A percentile compares a stretch with the other conserved stretches of the same genome.
phyloP scores from a whole-genome alignment of 2,888 invertebrate genomes.

The Xestia sexstrigata region DNA sequence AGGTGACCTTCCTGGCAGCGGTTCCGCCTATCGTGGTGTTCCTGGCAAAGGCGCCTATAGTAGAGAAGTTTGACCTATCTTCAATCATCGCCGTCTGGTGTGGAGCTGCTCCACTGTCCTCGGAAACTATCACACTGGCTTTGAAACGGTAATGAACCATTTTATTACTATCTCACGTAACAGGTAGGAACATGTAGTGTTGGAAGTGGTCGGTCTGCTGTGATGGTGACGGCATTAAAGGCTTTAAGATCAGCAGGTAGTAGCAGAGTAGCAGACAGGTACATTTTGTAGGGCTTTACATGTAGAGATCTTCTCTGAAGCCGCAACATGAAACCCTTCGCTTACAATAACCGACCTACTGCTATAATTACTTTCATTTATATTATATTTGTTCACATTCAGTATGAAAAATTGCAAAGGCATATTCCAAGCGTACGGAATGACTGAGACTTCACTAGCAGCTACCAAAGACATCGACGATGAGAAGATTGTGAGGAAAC shows the following conservation, averaged over 20 bases:
- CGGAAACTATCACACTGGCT: conserved; percentile 75
- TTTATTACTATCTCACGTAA: not conserved
- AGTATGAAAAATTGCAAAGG: conserved; percentile 81
- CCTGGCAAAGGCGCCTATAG: conserved; percentile 77
- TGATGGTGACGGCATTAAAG: no score
- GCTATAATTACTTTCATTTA: not conserved
- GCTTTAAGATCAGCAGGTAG: not conserved
- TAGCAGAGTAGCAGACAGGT: no score
- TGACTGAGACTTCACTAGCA: conserved; percentile 82
- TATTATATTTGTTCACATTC: conserved; percentile 2
- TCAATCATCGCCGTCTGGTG: conserved; percentile 76
- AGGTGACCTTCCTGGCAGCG: conserved; percentile 76
- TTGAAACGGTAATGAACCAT: conserved; percentile 74
- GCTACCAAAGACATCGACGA: conserved; percentile 76
- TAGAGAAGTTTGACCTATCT: conserved; percentile 79
- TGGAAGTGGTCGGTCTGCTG: not conserved
- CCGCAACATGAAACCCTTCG: not conserved
- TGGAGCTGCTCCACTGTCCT: conserved; percentile 80
- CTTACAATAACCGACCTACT: not conserved
- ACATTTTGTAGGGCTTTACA: not conserved
- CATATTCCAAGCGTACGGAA: conserved; percentile 83
- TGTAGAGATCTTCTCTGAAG: not conserved
- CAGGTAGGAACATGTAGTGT: not conserved
- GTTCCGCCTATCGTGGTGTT: conserved; percentile 82
- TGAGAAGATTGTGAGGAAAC: conserved; percentile 67